phyloP scores from a whole-genome alignment of 2,797 vertebrate species.

The Eulemur albifrons region DNA sequence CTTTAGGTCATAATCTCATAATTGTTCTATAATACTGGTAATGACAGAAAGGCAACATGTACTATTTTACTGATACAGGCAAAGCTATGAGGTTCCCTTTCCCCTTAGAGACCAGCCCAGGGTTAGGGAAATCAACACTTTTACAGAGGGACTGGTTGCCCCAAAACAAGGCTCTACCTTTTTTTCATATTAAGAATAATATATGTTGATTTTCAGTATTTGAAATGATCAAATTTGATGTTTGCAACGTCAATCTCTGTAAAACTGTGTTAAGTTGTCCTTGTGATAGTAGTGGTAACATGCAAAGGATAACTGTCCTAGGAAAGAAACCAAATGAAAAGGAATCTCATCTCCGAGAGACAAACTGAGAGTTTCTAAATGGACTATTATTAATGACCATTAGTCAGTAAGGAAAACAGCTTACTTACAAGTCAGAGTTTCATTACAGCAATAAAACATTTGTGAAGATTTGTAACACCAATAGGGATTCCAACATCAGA shows the following conservation, averaged over 20 bases:
- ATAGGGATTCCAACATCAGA: not conserved
- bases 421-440: not conserved
- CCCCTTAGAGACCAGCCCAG: not conserved
- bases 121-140: not conserved
- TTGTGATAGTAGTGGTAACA: not conserved
- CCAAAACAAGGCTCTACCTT: constrained; percentile 14
- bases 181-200: not conserved
- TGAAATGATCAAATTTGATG: constrained; percentile 22
- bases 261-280: not conserved
- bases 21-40: not conserved
- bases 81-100: not conserved
- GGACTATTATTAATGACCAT: not conserved
- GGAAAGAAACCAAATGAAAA: not conserved
- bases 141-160: not conserved
- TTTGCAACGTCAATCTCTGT: not conserved
- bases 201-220: not conserved
- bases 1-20: constrained; percentile 5
- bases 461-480: not conserved
- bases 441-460: not conserved
- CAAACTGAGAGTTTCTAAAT: not conserved
- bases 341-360: not conserved
- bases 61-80: not conserved
- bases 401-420: not conserved
- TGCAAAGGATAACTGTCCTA: not conserved
- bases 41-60: not conserved